Percentiles rank a stretch among this genome's conserved stretches.
These are phyloP conservation scores for Chaenodraco wilsoni DNA, from an alignment of 2,797 vertebrate species.

Conservation along the genomic window DNA sequence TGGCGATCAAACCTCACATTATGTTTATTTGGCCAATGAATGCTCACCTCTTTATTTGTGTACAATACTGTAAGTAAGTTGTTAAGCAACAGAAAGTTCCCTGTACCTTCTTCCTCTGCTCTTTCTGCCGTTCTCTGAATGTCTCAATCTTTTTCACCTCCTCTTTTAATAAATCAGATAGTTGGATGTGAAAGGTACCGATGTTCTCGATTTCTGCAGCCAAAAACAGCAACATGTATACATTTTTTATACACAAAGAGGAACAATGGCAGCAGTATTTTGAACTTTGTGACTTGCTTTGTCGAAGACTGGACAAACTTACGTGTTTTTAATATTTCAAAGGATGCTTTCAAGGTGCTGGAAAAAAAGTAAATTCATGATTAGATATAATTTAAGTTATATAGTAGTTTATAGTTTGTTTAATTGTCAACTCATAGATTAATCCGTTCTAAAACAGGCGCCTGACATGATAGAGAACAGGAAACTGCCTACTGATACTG, in stretches of 20 bases:
- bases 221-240: conserved; percentile 1
- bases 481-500: conserved; percentile 24
- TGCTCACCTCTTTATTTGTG: background rate
- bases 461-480: conserved; percentile 9
- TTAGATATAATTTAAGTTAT: too few relatives aligned
- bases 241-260: background rate
- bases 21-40: background rate
- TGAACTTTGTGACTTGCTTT: background rate
- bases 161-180: conserved; percentile 89
- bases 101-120: conserved; percentile 93
- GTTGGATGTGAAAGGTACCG: conserved; percentile 92
- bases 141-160: conserved; percentile 92
- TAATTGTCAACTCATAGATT: background rate
- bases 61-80: background rate
- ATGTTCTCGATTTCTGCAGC: conserved; percentile 91
- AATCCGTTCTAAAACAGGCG: rapidly evolving
- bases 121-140: conserved; percentile 94
- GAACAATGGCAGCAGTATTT: background rate
- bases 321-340: conserved; percentile 92
- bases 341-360: conserved; percentile 91
- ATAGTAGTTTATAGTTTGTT: too few relatives aligned
- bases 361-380: conserved; percentile 23
- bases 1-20: background rate
- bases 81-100: conserved; percentile 9
- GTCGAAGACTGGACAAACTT: conserved; percentile 72